Evolutionary conservation across 1,140 invertebrate genomes (phyloP), one percentile per base, ranked within the genome.

Genomic region (Metaphire vulgaris): DNA sequence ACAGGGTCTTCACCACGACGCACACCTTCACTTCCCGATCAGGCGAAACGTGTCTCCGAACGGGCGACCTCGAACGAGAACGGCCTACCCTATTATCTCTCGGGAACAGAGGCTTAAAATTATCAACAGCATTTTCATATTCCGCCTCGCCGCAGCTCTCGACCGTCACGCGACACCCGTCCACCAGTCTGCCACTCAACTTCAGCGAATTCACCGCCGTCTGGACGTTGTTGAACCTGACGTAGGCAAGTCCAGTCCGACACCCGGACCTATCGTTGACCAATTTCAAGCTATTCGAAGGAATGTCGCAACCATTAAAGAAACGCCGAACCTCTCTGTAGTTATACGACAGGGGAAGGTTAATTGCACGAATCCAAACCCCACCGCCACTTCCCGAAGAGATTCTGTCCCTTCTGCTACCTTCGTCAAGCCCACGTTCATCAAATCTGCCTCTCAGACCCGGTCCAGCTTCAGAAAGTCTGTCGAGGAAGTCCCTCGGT

Each of bases 251-350:
- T 0, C 93, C 93, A 0, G 90, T 91, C 6, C 92, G 88, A 32
- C 90, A 89, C 0, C 94, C 93, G 78, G 90, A 89, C 16, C 90
- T 89, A 80, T 95, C 92, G 81, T 91, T 92, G 12, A 93, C 90
- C 79, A 96, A 56, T 21, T 56, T 56, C 41, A 56, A 21, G 41
- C 41, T 21, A 56, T 56, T 21, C 21, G 41, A 56, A 12, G 41
- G 41, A 56, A 56, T 56, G 6, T 56, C 41, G 21, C 41, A 56
- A 12, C 41, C 41, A 6, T 12, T 21, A 56, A 56, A 56, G 21
- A 56, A 56, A 6, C 41, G 41, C 6, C 41, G 41, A 21, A 56
- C 41, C 41, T 56, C 41, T 56, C 41, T 6, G 21, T 56, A 56
- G 41, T 56, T 56, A 56, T 12, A 56, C 6, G 41, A 56, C 41